Evolutionary conservation across 1,140 invertebrate genomes (phyloP).

Genomic region (Pachyrhynchus sulphureomaculatus): DNA sequence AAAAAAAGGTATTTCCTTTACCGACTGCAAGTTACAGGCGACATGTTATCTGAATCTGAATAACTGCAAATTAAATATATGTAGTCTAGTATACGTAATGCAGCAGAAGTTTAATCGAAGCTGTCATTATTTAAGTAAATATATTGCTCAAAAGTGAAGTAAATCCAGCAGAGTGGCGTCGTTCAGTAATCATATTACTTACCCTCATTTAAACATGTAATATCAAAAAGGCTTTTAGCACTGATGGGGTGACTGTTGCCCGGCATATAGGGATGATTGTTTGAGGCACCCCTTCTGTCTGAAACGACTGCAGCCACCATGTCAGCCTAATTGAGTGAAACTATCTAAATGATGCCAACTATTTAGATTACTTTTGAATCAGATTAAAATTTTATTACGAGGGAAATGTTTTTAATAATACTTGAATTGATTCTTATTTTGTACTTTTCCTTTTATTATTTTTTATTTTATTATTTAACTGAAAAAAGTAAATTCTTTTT

Average conservation of each 20-base stretch:
- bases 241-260: slow-evolving; percentile 39
- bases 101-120: slow-evolving; percentile 9
- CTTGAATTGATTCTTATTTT: too few relatives aligned
- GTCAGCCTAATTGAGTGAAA: slow-evolving; percentile 42
- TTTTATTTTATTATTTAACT: too few relatives aligned
- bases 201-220: slow-evolving; percentile 54
- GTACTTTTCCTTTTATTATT: too few relatives aligned
- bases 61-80: slow-evolving; percentile 18
- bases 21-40: too few relatives aligned
- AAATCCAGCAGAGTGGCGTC: slow-evolving; percentile 16
- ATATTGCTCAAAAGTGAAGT: slow-evolving; percentile 13
- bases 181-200: slow-evolving; percentile 52
- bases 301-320: slow-evolving; percentile 33
- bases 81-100: not conserved
- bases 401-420: not conserved
- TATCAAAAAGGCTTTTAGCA: slow-evolving; percentile 53
- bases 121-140: slow-evolving; percentile 11
- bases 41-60: too few relatives aligned
- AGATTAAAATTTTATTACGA: slow-evolving; percentile 7
- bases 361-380: slow-evolving; percentile 41
- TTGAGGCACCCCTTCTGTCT: slow-evolving; percentile 32
- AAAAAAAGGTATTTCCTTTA: too few relatives aligned
- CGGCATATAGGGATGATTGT: slow-evolving; percentile 38
- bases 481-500: too few relatives aligned
- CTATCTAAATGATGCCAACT: slow-evolving; percentile 38